Conservation (phyloP, 2,797 vertebrate species). For the Carduelis carduelis region DNA sequence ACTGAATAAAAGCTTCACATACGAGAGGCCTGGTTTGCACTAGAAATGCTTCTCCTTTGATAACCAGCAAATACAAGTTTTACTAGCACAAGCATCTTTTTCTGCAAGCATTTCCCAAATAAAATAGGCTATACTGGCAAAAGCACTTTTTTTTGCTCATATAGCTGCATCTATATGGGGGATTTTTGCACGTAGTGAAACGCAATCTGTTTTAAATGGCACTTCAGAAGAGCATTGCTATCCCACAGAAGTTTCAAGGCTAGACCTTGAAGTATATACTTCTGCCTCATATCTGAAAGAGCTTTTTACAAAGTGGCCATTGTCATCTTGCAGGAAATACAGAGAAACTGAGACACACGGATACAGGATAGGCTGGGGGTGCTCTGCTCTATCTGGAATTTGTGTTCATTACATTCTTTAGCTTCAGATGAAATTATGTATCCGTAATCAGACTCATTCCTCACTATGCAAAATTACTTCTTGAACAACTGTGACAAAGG, state of each 20-base stretch:
- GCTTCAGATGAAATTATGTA: not conserved
- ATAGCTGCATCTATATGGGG: conserved; percentile 17
- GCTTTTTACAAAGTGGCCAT: not conserved
- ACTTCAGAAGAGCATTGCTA: conserved; percentile 39
- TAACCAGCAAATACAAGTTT: conserved; percentile 40
- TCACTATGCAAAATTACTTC: not conserved
- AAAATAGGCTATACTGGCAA: conserved; percentile 52
- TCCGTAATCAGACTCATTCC: not conserved
- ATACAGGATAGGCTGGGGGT: not conserved
- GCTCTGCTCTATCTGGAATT: not conserved
- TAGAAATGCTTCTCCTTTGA: not conserved
- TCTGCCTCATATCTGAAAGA: not conserved
- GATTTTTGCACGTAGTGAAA: conserved; percentile 47
- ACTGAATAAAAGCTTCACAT: conserved; percentile 25
- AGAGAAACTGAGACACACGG: not conserved
- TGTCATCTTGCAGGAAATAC: not conserved
- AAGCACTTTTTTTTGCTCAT: conserved; percentile 44
- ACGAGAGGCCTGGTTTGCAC: not conserved
- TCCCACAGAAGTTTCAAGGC: conserved; percentile 43
- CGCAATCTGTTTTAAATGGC: conserved; percentile 45
- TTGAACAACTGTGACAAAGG: not conserved
- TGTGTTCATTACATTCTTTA: not conserved
- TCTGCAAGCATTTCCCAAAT: conserved; percentile 43
- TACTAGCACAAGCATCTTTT: conserved; percentile 34
- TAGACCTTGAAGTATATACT: conserved; percentile 6